A percentile compares a stretch with the other conserved stretches of the same genome.
Evolutionary conservation across 2,888 invertebrate species (phyloP).

Genomic region (Volucella bombylans): DNA sequence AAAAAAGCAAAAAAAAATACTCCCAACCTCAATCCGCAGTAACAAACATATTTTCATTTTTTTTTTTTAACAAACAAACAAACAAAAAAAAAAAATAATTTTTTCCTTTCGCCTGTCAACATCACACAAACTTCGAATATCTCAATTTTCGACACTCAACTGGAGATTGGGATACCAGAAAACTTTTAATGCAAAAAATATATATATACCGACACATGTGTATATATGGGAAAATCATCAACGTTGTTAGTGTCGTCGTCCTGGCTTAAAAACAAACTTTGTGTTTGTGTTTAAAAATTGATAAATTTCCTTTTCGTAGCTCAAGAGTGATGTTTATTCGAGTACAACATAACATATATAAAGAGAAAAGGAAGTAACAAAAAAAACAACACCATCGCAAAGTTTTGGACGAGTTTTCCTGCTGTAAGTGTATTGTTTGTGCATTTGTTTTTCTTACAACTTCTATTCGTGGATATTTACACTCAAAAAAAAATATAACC

Average conservation of each 20-base stretch:
- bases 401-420: constrained; percentile 64
- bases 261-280: constrained; percentile 46
- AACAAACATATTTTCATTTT: constrained; percentile 62
- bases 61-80: too few relatives aligned
- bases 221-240: constrained; percentile 11
- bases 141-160: constrained; percentile 50
- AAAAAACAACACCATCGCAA: constrained; percentile 28
- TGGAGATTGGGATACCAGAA: constrained; percentile 48
- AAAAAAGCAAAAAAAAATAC: background rate
- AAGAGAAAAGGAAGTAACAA: constrained; percentile 19
- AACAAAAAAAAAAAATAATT: background rate
- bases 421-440: constrained; percentile 72
- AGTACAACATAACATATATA: constrained; percentile 53
- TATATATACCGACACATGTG: background rate
- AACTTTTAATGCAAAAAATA: constrained; percentile 44
- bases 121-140: constrained; percentile 41
- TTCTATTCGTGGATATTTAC: constrained; percentile 28
- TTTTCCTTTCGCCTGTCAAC: constrained; percentile 51
- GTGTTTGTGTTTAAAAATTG: constrained; percentile 65
- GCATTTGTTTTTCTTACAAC: constrained; percentile 40
- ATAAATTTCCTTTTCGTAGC: constrained; percentile 56
- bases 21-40: constrained; percentile 37
- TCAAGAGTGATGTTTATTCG: constrained; percentile 56
- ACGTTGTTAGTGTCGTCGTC: constrained; percentile 22
- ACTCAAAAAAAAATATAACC: constrained; percentile 19